Evolutionary conservation across 1,140 invertebrate genomes (phyloP), one percentile per base, ranked within the genome.

Genomic region (Sitodiplosis mosellana): DNA sequence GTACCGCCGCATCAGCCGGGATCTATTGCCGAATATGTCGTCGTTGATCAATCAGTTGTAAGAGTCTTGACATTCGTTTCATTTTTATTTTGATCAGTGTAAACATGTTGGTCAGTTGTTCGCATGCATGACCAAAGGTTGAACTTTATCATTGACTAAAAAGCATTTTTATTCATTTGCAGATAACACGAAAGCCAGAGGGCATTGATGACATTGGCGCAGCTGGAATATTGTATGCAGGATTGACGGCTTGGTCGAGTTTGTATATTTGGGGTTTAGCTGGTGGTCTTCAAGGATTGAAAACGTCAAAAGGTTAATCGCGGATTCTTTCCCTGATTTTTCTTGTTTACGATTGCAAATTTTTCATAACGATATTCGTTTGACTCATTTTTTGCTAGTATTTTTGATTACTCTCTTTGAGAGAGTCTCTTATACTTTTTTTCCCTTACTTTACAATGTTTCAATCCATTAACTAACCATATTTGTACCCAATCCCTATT

Each of bases 241-340:
- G 78, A 4, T 63, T 87, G 41, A 91, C 89, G n/a, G 82, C 83
- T 21, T 90, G 83, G 79, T 77, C 80, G 20, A 83, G 83, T 7
- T 61, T 94, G 14, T 80, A 74, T 56, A 61, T 81, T 46, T 76
- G 75, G 21, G 61, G 57, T 0, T 49, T 53, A 2, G 42, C 63
- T 15, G 61, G 59, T n/a, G 59, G 60, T 8, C 18, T 53, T 0
- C 55, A 56, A 36, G 59, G 59, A 6, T 54, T 55, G 14, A 15
- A 2, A n/a, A 50, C 54, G 1, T 18, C 57, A n/a, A 18, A 40
- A 40, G 37, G 37, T 40, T 3, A 40, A 15, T 40, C 14, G 3
- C 4, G 10, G 10, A 27, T 5, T n/a, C n/a, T n/a, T n/a, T n/a
- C n/a, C n/a, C n/a, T n/a, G n/a, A n/a, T n/a, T n/a, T n/a, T 10